Percentiles rank a stretch among this genome's conserved stretches.
Conservation (phyloP, 2,113 vertebrate genomes). For the Neomonachus schauinslandi region DNA sequence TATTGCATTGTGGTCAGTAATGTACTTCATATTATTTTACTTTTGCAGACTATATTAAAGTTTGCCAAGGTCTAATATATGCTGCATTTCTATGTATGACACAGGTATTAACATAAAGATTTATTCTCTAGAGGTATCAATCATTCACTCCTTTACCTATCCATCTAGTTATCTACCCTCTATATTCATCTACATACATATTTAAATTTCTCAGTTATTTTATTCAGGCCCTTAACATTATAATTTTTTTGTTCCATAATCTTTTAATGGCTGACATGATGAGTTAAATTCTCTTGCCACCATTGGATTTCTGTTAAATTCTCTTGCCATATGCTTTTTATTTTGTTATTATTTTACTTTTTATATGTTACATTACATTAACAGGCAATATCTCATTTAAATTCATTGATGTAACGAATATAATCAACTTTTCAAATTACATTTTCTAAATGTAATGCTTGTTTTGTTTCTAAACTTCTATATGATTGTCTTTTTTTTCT, state of each 20-base stretch:
- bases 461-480: not conserved
- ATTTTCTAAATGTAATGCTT: not conserved
- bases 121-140: not conserved
- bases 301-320: constrained; percentile 3
- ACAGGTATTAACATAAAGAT: not conserved
- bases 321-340: not conserved
- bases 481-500: not conserved
- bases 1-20: not conserved
- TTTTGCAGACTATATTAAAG: not conserved
- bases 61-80: not conserved
- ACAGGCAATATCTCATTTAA: not conserved
- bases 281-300: not conserved
- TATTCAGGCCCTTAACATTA: not conserved
- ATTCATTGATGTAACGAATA: not conserved
- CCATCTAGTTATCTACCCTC: not conserved
- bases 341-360: not conserved
- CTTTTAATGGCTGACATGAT: not conserved
- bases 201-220: not conserved
- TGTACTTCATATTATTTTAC: not conserved
- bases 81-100: not conserved
- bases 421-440: not conserved
- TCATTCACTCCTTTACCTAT: not conserved
- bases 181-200: not conserved
- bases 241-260: not conserved
- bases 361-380: not conserved